phyloP scores from a whole-genome alignment of 2,113 vertebrate species.

The Silurus asotus region DNA sequence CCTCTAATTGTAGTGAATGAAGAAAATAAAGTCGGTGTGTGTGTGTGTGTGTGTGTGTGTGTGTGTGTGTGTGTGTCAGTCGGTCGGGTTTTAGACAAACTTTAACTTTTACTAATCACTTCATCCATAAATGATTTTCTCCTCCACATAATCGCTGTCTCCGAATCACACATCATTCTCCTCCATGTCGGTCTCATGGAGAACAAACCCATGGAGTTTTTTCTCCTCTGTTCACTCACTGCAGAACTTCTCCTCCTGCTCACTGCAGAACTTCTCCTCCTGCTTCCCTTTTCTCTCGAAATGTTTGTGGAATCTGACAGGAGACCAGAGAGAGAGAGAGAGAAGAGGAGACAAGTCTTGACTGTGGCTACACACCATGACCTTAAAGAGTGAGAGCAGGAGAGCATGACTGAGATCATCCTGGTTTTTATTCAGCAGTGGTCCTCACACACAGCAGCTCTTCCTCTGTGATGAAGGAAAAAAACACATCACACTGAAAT shows the following conservation, averaged over 20 bases:
- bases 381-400: constrained; percentile 48
- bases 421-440: constrained; percentile 29
- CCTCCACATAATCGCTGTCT: too few relatives aligned
- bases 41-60: too few relatives aligned
- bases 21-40: too few relatives aligned
- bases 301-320: constrained; percentile 38
- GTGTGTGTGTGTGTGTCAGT: too few relatives aligned
- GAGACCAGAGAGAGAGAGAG: constrained; percentile 29
- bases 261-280: background rate
- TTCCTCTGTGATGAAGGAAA: constrained; percentile 20
- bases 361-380: constrained; percentile 52
- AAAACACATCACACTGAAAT: background rate
- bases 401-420: constrained; percentile 24
- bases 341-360: constrained; percentile 12
- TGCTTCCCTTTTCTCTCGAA: background rate
- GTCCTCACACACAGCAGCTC: constrained; percentile 19
- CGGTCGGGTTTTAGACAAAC: too few relatives aligned
- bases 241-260: background rate
- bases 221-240: background rate
- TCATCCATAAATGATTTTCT: too few relatives aligned
- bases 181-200: background rate
- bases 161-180: too few relatives aligned
- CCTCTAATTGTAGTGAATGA: too few relatives aligned
- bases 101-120: too few relatives aligned
- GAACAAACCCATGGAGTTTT: constrained; percentile 3